These are phyloP conservation scores for Gymnosoma rotundatum DNA, from an alignment of 2,888 invertebrate genomes.

Conservation along the genomic window DNA sequence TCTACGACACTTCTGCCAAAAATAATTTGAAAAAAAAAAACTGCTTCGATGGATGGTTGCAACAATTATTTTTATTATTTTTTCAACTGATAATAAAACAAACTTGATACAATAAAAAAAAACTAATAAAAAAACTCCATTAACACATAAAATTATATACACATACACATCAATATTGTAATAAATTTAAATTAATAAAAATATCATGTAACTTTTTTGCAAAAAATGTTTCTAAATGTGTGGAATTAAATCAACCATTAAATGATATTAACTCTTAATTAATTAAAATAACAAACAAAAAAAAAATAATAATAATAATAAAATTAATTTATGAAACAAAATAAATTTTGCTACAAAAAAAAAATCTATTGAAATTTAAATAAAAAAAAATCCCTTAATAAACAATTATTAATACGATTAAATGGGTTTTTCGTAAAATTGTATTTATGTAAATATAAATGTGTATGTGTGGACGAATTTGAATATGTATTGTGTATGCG, in stretches of 20 bases:
- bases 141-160: slow-evolving; percentile 17
- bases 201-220: slow-evolving; percentile 15
- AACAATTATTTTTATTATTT: slow-evolving; percentile 21
- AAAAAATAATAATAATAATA: slow-evolving; percentile 28
- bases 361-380: slow-evolving; percentile 27
- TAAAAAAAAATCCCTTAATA: slow-evolving; percentile 38
- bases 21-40: slow-evolving; percentile 43
- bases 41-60: slow-evolving; percentile 70
- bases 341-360: slow-evolving; percentile 9
- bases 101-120: slow-evolving; percentile 4
- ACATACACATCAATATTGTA: slow-evolving; percentile 4
- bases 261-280: slow-evolving; percentile 66
- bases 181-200: slow-evolving; percentile 20
- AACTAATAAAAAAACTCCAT: slow-evolving; percentile 31
- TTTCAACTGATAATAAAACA: slow-evolving; percentile 11
- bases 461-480: neutral
- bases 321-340: slow-evolving; percentile 53
- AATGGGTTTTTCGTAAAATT: slow-evolving; percentile 37
- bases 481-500: slow-evolving; percentile 16
- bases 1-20: slow-evolving; percentile 79
- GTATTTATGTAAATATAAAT: slow-evolving; percentile 21
- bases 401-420: slow-evolving; percentile 38
- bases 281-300: too few species aligned
- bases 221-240: slow-evolving; percentile 24
- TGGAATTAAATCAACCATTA: slow-evolving; percentile 71